Conservation (phyloP, 2,888 invertebrate species). For the Graphium colonna region DNA sequence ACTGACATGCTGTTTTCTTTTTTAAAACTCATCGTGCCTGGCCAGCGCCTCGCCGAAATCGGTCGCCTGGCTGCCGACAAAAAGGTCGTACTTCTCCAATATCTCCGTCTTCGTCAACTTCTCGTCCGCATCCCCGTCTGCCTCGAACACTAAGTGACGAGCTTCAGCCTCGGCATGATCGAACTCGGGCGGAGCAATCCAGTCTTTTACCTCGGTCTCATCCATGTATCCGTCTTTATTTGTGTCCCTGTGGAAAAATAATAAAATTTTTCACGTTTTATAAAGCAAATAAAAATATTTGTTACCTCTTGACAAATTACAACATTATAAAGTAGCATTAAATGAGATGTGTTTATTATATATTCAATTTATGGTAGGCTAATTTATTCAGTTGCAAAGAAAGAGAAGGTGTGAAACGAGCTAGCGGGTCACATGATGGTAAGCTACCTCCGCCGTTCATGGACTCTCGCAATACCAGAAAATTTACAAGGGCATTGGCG, state of each 20-base stretch:
- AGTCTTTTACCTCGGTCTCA: conserved; percentile 91
- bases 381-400: background rate
- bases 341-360: background rate
- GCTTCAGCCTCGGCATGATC: conserved; percentile 99
- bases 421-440: too few relatives aligned
- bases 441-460: too few relatives aligned
- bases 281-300: conserved; percentile 10
- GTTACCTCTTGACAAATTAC: too few relatives aligned
- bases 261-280: too few relatives aligned
- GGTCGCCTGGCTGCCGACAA: conserved; percentile 99
- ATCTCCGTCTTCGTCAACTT: conserved; percentile 94
- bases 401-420: too few relatives aligned
- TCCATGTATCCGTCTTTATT: conserved; percentile 96
- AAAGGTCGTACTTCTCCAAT: conserved; percentile 96
- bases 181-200: conserved; percentile 97
- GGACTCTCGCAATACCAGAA: too few relatives aligned
- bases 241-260: conserved; percentile 81
- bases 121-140: conserved; percentile 95
- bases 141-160: conserved; percentile 95
- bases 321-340: too few relatives aligned
- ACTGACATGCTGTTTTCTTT: too few relatives aligned
- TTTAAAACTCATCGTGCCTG: conserved; percentile 96
- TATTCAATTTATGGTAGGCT: background rate
- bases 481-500: too few relatives aligned
- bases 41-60: conserved; percentile 98